These are phyloP conservation scores for Coccyzus lansbergi DNA, from an alignment of 2,797 vertebrate species.

Conservation along the genomic window DNA sequence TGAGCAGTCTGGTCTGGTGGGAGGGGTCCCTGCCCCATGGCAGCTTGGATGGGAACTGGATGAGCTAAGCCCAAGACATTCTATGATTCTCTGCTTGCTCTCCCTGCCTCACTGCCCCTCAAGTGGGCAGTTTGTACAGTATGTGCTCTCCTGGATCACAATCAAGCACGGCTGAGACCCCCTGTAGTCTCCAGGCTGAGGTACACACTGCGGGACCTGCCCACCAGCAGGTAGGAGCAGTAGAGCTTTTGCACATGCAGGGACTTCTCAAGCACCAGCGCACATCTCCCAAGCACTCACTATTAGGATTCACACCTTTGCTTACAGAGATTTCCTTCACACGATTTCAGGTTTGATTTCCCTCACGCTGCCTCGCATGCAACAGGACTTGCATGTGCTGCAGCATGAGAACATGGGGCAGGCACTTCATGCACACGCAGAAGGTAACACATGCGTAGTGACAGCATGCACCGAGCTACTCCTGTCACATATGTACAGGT, in stretches of 20 bases:
- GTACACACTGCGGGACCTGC: neutral
- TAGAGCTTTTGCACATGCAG: neutral
- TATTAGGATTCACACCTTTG: neutral
- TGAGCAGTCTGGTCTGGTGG: too few species aligned
- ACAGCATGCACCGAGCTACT: neutral
- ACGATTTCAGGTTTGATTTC: neutral
- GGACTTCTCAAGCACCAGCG: neutral
- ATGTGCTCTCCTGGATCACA: fast-evolving
- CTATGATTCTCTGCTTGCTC: too few species aligned
- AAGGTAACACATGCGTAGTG: too few species aligned
- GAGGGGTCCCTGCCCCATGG: too few species aligned
- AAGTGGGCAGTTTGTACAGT: too few species aligned
- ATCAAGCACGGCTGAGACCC: neutral
- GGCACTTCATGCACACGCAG: too few species aligned
- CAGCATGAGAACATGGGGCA: too few species aligned
- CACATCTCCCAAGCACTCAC: neutral
- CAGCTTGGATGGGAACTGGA: too few species aligned
- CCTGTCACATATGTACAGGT: fast-evolving
- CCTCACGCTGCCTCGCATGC: neutral
- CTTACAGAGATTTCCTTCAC: neutral
- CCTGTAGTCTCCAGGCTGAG: fast-evolving
- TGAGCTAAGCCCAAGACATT: too few species aligned
- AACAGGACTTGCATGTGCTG: too few species aligned
- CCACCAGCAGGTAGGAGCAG: neutral
- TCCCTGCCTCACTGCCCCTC: too few species aligned